A percentile compares a stretch with the other conserved stretches of the same genome.
phyloP scores from a whole-genome alignment of 2,888 invertebrate genomes.

The Psococerastis gibbosa region DNA sequence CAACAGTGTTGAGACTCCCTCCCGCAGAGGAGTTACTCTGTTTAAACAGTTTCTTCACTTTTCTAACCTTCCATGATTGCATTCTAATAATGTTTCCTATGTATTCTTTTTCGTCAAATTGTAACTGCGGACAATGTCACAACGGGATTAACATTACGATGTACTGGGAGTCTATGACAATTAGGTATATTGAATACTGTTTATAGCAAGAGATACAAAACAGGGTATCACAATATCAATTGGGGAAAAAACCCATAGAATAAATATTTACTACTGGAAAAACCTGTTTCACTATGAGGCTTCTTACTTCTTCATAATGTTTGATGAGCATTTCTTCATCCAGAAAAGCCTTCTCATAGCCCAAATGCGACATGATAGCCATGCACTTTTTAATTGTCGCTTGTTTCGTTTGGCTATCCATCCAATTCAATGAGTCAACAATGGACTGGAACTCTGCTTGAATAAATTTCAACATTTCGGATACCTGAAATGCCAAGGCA shows the following conservation, averaged over 20 bases:
- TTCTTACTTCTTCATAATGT: conserved; percentile 24
- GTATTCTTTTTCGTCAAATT: conserved; percentile 1
- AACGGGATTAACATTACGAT: too few relatives aligned
- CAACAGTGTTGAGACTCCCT: conserved; percentile 14
- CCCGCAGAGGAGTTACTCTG: conserved; percentile 21
- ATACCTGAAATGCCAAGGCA: conserved; percentile 17
- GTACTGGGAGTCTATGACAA: too few relatives aligned
- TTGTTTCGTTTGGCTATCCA: conserved; percentile 30
- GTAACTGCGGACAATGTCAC: too few relatives aligned
- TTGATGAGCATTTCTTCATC: conserved; percentile 20
- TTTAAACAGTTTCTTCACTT: conserved; percentile 18
- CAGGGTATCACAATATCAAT: too few relatives aligned
- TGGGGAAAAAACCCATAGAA: too few relatives aligned
- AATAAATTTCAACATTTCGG: conserved; percentile 27
- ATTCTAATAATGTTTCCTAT: conserved; percentile 14
- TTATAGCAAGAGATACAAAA: too few relatives aligned
- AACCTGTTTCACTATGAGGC: too few relatives aligned
- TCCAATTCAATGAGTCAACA: conserved; percentile 29
- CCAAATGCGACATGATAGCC: conserved; percentile 27
- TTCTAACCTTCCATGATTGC: conserved; percentile 15
- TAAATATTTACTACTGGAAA: too few relatives aligned
- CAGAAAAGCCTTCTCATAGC: conserved; percentile 24
- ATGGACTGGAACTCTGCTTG: conserved; percentile 28
- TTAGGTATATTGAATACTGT: too few relatives aligned
- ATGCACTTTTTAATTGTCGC: conserved; percentile 30